Evolutionary conservation across 2,113 vertebrate species (phyloP).

Genomic region (Odontophorus gujanensis): DNA sequence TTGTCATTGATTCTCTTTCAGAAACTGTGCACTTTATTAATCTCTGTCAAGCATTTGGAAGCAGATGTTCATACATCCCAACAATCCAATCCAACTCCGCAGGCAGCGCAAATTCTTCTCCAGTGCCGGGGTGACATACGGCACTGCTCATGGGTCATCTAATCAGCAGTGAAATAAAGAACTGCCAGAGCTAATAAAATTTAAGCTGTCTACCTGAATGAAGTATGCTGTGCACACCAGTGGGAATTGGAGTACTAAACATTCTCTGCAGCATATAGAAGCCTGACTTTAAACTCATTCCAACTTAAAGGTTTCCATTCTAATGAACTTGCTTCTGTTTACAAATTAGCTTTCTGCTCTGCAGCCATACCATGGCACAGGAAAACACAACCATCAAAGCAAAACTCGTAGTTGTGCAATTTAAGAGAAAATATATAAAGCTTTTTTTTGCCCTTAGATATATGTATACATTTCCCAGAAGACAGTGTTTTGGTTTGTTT

Average conservation of each 20-base stretch:
- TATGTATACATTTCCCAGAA: rapidly evolving
- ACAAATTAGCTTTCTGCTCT: background rate
- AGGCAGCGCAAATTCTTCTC: conserved; percentile 39
- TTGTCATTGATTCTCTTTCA: conserved; percentile 32
- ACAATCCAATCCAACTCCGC: conserved; percentile 33
- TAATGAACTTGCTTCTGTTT: conserved; percentile 2
- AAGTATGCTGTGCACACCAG: background rate
- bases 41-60: conserved; percentile 49
- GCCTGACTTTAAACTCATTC: background rate
- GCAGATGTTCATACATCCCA: conserved; percentile 20
- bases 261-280: background rate
- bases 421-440: background rate
- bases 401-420: background rate
- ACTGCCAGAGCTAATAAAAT: conserved; percentile 61
- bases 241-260: background rate
- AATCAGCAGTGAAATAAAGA: conserved; percentile 67
- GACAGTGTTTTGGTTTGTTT: background rate
- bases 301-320: conserved; percentile 7
- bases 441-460: background rate
- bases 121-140: background rate
- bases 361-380: background rate
- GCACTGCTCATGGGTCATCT: conserved; percentile 52
- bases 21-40: conserved; percentile 59
- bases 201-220: conserved; percentile 4
- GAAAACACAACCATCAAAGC: background rate